Base-by-base conservation (phyloP, 2,113 vertebrate genomes). In the Xiphorhynchus elegans region DNA sequence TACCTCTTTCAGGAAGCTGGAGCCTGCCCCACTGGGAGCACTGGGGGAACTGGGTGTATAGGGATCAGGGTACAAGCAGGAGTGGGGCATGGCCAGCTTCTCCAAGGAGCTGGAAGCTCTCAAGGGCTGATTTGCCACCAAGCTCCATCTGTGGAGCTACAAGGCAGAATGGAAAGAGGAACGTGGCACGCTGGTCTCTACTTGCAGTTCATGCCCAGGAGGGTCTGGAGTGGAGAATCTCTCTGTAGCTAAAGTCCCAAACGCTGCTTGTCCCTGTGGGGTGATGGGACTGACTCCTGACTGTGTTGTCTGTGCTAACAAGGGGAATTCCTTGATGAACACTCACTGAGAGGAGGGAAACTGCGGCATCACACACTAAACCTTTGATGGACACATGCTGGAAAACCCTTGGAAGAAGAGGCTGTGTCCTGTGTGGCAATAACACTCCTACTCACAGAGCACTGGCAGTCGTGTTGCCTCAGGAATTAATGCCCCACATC, bases 31-130 rank as follows among this genome's bases (percentile, higher is more conserved):
- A 17, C 69, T 96, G 80, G 17, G 85, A 17, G 92, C 67, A 35
- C 94, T n/a, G 37, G 89, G 95, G 6, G 92, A 86, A 5, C 91
- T 98, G 6, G 99, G 98, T 0, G 97, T 97, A 86, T 95, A 97
- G 75, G 99, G 99, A 53, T 98, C 98, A 1, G 98, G 96, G 7
- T 98, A 98, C 78, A 98, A 91, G 1, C 98, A 98, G 7, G 98
- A 99, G 76, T 97, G 90, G 19, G 98, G 97, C 77, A 85, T 2
- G 31, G 84, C 18, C 0, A n/a, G 66, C 10, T 66, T 89, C 69
- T 96, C 95, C 69, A 44, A 35, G 23, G 85, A 44, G n/a, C 66
- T 72, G 74, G 92, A 66, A 7, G 88, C 92, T 24, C 90, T 55
- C 7, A 76, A 64, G 58, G 92, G 84, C 13, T 91, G 84, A 26